Evolutionary conservation across 1,140 invertebrate genomes (phyloP), one percentile per base, ranked within the genome.

Genomic region (Zaprionus africanus): DNA sequence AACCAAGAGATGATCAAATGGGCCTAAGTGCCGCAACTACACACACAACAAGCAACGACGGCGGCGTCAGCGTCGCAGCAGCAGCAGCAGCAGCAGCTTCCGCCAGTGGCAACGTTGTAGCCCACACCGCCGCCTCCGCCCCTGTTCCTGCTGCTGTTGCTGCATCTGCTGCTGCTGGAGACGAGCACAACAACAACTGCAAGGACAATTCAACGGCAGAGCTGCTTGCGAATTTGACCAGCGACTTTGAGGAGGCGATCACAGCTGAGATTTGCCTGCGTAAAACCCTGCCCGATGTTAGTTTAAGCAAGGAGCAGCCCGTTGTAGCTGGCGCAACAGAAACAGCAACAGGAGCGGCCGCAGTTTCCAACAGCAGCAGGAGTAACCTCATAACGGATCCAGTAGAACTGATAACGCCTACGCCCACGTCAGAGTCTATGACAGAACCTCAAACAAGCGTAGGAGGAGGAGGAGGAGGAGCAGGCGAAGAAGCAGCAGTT

Each of bases 221-320:
- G 63, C 73, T 92, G 26, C 71, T 92, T 54, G 91, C 82, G 34
- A 81, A 90, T 75, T 63, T 92, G 41, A 86, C 81, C 11, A 90
- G 57, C 36, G 76, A 90, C 46, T 82, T 91, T 15, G 82, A 87
- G 56, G 91, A 92, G 63, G 73, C 88, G 1, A 90, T 92, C 19
- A 81, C 88, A 17, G 91, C 91, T 0, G 88, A 92, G 49, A 90
- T 92, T 72, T 92, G 91, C 38, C 63, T 92, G 28, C 79, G 91
- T 9, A 92, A 92, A 49, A 91, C 90, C 19, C 57, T 92, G 54
- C 79, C 82, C n/a, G 91, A 92, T 34, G 78, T 90, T 0, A 86
- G 78, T 26, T 54, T 90, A 15, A 70, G 82, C 22, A 90, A 90
- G 58, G 86, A 90, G n/a, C 78, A 67, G 28, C 36, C 76, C 7